Conservation (phyloP, 2,113 vertebrate genomes). For the Pan troglodytes region NHGRI_mPanTro3-v2.1_pri NC_072416.2:82534501-82535000, state of each 20-base stretch:
- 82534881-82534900: fast-evolving
- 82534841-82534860: fast-evolving
- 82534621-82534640: not conserved
- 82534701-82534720: not conserved
- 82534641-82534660: not conserved
- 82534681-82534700: not conserved
- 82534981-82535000: not conserved
- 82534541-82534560: too few species aligned
- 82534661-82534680: slow-evolving; percentile 8
- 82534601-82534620: not conserved
- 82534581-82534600: not conserved
- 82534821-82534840: not conserved
- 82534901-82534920: not conserved
- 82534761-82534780: not conserved
- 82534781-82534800: not conserved
- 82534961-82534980: fast-evolving
- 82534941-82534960: fast-evolving
- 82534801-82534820: not conserved
- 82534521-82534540: too few species aligned
- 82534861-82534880: not conserved
- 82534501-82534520: too few species aligned
- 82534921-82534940: not conserved
- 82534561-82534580: too few species aligned
- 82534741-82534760: not conserved
- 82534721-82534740: not conserved